Conservation (phyloP, 2,888 invertebrate species). For the Ceraclea dissimilis region DNA sequence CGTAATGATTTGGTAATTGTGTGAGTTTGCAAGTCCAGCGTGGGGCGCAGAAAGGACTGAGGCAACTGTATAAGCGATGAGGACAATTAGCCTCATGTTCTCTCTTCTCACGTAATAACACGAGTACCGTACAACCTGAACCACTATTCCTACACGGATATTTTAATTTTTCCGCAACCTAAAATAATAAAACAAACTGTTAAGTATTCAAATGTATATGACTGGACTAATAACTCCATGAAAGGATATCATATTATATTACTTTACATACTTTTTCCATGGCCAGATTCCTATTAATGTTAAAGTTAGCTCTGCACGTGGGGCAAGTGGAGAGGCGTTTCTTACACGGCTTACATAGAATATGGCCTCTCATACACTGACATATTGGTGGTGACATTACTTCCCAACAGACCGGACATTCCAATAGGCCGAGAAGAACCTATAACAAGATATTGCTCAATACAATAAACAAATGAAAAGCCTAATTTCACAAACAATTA, state of each 20-base stretch:
- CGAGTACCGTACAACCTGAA: constrained; percentile 40
- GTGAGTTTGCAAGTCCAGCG: constrained; percentile 19
- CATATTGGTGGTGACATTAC: constrained; percentile 54
- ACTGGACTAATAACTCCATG: too few relatives aligned
- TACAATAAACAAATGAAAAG: background rate
- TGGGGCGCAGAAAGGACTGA: constrained; percentile 36
- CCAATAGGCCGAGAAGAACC: constrained; percentile 44
- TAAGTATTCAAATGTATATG: too few relatives aligned
- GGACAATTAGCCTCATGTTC: constrained; percentile 45
- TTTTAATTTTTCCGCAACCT: constrained; percentile 47
- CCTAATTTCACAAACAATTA: background rate
- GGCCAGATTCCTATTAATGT: constrained; percentile 45
- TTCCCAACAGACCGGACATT: constrained; percentile 58
- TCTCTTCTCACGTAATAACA: constrained; percentile 39
- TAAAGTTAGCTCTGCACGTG: constrained; percentile 50
- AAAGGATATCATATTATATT: too few relatives aligned
- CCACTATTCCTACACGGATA: constrained; percentile 46
- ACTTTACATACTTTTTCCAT: constrained; percentile 42
- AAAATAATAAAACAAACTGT: too few relatives aligned
- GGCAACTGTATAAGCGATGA: constrained; percentile 43
- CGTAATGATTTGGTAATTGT: constrained; percentile 14
- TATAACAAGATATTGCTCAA: constrained; percentile 25
- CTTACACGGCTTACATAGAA: constrained; percentile 51
- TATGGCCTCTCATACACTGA: constrained; percentile 57
- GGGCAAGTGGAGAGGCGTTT: constrained; percentile 50